Base-by-base conservation (phyloP, 1,140 invertebrate genomes). In the Cardiocondyla obscurior region DNA sequence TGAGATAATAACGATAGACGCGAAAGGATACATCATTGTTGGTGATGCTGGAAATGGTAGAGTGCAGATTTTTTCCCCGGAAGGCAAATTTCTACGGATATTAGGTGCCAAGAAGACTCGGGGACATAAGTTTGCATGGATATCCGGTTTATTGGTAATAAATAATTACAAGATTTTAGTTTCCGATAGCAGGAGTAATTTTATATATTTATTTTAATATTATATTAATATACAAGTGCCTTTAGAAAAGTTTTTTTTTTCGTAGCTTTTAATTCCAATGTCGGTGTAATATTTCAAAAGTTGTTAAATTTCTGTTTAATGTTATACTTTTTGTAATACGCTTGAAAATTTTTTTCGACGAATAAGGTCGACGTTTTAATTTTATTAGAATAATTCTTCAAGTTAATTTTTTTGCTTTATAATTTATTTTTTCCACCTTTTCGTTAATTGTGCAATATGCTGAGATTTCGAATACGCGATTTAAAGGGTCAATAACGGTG, bases 31-130 rank as follows among this genome's bases (percentile, higher is more conserved):
- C 89, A 96, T 97, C 62, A 91, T 97, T 2, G 96, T 97, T 0
- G 97, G 96, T 0, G 97, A 97, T 90, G 96, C 96, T 16, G 97
- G 97, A 1, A 97, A 97, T 91, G 96, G 96, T 60, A 94, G 97
- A 28, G 94, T 97, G 8, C 96, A 97, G 92, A 95, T 97, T 14
- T 97, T 97, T 90, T 94, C 95, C 65, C 94, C 95, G 0, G 95
- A 95, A 69, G 96, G 96, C 30, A 94, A 95, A 70, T 93, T 96
- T 30, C 93, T 97, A 2, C 94, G 95, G 79, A 94, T 96, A 53
- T 96, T 97, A 88, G 96, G 96, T 8, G 93, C 94, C 39, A 93
- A 95, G 81, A 95, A 95, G 5, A 92, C 92, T 22, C 94, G 95
- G 28, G 93, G 95, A 22, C 96, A 96, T 0, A 95, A 96, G 82